Conservation (phyloP, 1,140 invertebrate genomes). For the Odontomachus brunneus region DNA sequence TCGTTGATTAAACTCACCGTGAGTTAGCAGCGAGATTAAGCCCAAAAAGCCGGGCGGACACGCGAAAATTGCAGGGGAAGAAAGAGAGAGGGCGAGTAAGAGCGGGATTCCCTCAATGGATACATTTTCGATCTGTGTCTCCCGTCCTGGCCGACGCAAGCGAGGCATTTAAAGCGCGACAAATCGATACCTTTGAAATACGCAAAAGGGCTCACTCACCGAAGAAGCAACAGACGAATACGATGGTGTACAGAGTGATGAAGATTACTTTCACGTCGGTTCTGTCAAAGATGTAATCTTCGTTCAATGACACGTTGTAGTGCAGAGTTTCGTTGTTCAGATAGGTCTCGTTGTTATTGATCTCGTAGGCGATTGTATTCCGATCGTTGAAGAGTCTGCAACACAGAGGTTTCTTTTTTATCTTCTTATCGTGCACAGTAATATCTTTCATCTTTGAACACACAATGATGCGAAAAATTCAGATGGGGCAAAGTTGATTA, state of each 20-base stretch:
- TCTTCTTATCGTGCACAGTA: background rate
- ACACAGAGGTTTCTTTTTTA: conserved; percentile 27
- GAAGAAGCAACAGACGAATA: conserved; percentile 89
- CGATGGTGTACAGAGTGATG: conserved; percentile 88
- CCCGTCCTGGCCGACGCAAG: background rate
- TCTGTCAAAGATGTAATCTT: conserved; percentile 89
- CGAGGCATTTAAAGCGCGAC: background rate
- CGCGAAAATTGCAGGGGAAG: background rate
- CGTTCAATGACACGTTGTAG: conserved; percentile 70
- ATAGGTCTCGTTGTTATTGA: conserved; percentile 60
- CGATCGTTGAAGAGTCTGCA: conserved; percentile 63
- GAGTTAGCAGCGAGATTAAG: conserved; percentile 21
- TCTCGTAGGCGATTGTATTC: conserved; percentile 53
- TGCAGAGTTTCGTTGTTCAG: conserved; percentile 52
- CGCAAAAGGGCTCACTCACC: conserved; percentile 85
- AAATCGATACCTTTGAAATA: conserved; percentile 8
- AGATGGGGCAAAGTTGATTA: background rate
- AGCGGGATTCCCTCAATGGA: too few relatives aligned
- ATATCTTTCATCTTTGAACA: background rate
- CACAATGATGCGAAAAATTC: background rate
- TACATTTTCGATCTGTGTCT: conserved; percentile 3
- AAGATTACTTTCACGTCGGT: conserved; percentile 88
- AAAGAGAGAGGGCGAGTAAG: too few relatives aligned
- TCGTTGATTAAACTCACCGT: conserved; percentile 13
- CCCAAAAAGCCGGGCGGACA: background rate